phyloP scores from a whole-genome alignment of 2,797 vertebrate genomes.

The Fistularia commersonii region DNA sequence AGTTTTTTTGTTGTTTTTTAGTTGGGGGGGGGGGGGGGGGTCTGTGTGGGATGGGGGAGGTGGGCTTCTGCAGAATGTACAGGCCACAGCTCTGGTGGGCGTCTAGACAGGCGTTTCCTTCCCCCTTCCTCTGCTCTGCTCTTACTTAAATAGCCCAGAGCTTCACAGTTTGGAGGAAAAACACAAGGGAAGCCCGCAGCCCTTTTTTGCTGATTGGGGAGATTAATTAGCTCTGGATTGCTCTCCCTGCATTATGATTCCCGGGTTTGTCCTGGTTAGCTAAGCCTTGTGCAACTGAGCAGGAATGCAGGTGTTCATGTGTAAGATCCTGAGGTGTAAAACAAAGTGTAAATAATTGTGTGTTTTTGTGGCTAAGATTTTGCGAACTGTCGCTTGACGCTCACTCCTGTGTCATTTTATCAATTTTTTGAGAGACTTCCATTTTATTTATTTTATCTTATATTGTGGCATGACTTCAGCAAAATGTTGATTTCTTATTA shows the following conservation, averaged over 20 bases:
- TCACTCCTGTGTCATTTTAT: too few species aligned
- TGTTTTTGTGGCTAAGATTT: too few species aligned
- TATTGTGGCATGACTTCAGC: too few species aligned
- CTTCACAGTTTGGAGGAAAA: constrained; percentile 61
- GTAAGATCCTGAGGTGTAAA: constrained; percentile 12
- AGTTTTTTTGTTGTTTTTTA: constrained; percentile 24
- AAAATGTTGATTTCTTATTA: too few species aligned
- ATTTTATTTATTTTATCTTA: too few species aligned
- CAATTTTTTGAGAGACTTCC: too few species aligned
- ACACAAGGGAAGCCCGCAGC: constrained; percentile 73
- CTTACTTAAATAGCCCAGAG: constrained; percentile 72
- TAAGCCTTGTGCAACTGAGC: constrained; percentile 12
- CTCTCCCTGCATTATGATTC: constrained; percentile 22
- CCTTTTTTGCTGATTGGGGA: constrained; percentile 74
- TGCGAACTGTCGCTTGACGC: too few species aligned
- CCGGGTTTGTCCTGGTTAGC: constrained; percentile 59
- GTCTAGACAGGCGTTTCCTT: constrained; percentile 84
- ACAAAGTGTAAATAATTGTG: too few species aligned
- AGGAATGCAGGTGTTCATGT: constrained; percentile 16
- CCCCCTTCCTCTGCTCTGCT: constrained; percentile 68
- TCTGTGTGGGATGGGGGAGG: constrained; percentile 33
- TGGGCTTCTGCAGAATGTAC: constrained; percentile 75
- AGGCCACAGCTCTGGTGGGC: constrained; percentile 65
- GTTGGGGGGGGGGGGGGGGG: constrained; percentile 45
- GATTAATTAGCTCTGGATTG: constrained; percentile 78